A percentile compares a stretch with the other conserved stretches of the same genome.
Evolutionary conservation across 1,140 invertebrate genomes (phyloP).

Genomic region (Streblospio benedicti): DNA sequence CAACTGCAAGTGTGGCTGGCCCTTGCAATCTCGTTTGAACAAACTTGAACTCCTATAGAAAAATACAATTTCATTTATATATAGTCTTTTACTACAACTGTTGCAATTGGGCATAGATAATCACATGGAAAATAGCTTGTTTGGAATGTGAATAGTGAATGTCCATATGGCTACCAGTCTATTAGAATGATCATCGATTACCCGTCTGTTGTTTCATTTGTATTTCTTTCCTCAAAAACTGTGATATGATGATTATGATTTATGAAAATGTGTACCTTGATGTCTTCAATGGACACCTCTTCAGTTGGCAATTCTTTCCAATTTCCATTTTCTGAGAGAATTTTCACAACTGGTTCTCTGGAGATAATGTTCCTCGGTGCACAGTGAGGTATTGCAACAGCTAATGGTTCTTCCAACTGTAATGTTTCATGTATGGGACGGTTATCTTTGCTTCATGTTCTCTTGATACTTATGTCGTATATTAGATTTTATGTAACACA

Average conservation of each 20-base stretch:
- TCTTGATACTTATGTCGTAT: background rate
- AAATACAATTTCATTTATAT: background rate
- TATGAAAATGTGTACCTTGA: conserved; percentile 27
- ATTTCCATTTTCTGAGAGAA: conserved; percentile 15
- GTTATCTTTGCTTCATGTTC: background rate
- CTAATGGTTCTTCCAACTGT: conserved; percentile 32
- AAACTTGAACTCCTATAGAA: conserved; percentile 29
- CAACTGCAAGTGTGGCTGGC: conserved; percentile 24
- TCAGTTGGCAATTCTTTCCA: conserved; percentile 29
- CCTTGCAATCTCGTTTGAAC: conserved; percentile 22
- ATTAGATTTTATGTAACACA: background rate
- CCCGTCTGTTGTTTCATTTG: too few relatives aligned
- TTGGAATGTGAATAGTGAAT: too few relatives aligned
- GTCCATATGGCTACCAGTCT: too few relatives aligned
- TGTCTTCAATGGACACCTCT: conserved; percentile 33
- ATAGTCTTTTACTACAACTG: too few relatives aligned
- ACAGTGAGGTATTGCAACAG: conserved; percentile 33
- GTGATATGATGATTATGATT: too few relatives aligned
- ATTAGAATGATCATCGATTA: too few relatives aligned
- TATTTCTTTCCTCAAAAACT: too few relatives aligned
- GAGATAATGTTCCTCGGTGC: conserved; percentile 23
- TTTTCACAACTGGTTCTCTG: conserved; percentile 30
- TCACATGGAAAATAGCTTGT: too few relatives aligned
- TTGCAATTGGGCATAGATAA: too few relatives aligned
- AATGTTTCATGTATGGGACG: background rate